Evolutionary conservation across 2,113 vertebrate species (phyloP), one percentile per base, ranked within the genome.

Genomic region (Corydoras maculifer): DNA sequence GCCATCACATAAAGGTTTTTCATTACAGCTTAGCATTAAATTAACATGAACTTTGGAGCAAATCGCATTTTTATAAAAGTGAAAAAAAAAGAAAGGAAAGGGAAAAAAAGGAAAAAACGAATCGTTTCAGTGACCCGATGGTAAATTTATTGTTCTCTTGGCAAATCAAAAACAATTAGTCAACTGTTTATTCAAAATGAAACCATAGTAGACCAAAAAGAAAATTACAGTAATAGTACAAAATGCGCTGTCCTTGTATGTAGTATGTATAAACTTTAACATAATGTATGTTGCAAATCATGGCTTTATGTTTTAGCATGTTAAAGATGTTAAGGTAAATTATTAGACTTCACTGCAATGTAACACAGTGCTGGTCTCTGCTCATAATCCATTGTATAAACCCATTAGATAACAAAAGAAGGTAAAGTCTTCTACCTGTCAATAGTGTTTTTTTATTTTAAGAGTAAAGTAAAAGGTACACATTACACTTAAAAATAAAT

Each of bases 121-220:
- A 43, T 43, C 35, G 35, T 51, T 11, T 69, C 15, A 59, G n/a
- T 13, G 51, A 60, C 29, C 14, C 5, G 35, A n/a, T 62, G 5
- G 53, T 69, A 62, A 70, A 77, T 74, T 43, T 50, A 65, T 77
- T 69, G 12, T 51, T 65, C 43, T 67, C 50, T 59, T 57, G 58
- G 57, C n/a, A 8, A 57, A 12, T 29, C 59, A 31, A 68, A 67
- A 68, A 67, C 50, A 67, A 9, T 11, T 54, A 55, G 59, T 43
- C 35, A 60, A 43, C 50, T 74, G 51, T 78, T 68, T 75, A 75
- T 78, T 75, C 25, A 71, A 69, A 78, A 68, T 2, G 68, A 55
- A 71, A 71, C 69, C 72, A 67, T 73, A 67, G 61, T 61, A 35
- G 59, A 54, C 5, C 43, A 50, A 31, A 31, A 31, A 54, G 59